Evolutionary conservation across 2,888 invertebrate species (phyloP).

Genomic region (Uloborus plumipes): DNA sequence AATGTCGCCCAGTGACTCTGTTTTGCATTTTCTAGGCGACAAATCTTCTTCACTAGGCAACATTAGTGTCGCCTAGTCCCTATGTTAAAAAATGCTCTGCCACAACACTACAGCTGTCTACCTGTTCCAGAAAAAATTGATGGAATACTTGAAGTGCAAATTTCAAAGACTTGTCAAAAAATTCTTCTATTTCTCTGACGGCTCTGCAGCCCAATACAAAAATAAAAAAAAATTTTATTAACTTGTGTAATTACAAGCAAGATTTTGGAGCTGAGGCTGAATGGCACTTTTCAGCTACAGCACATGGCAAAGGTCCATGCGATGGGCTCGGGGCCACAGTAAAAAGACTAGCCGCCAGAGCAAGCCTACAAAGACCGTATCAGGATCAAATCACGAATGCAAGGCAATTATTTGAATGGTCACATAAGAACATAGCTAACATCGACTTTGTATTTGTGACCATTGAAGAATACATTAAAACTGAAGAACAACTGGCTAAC

Average conservation of each 20-base stretch:
- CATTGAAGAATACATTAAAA: background rate
- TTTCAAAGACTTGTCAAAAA: background rate
- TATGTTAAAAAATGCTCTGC: too few relatives aligned
- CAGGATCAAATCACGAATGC: constrained; percentile 41
- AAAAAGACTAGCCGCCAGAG: constrained; percentile 4
- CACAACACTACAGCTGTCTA: constrained; percentile 1
- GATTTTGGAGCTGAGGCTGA: constrained; percentile 66
- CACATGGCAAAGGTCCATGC: constrained; percentile 67
- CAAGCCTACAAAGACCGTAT: constrained; percentile 46
- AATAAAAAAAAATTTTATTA: constrained; percentile 64
- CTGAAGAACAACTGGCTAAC: constrained; percentile 4
- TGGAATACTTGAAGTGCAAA: background rate
- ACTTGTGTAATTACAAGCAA: constrained; percentile 63
- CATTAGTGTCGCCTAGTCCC: too few relatives aligned
- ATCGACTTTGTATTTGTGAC: constrained; percentile 17
- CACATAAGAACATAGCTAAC: background rate
- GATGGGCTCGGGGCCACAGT: constrained; percentile 40
- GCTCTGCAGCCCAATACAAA: constrained; percentile 67
- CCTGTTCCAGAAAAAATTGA: background rate
- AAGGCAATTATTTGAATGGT: constrained; percentile 27
- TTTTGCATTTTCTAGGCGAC: too few relatives aligned
- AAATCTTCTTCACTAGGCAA: too few relatives aligned
- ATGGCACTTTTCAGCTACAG: constrained; percentile 67
- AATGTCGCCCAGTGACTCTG: too few relatives aligned
- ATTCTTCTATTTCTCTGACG: constrained; percentile 60